Conservation (phyloP, 2,113 vertebrate genomes). For the Tricholaema leucomelas region DNA sequence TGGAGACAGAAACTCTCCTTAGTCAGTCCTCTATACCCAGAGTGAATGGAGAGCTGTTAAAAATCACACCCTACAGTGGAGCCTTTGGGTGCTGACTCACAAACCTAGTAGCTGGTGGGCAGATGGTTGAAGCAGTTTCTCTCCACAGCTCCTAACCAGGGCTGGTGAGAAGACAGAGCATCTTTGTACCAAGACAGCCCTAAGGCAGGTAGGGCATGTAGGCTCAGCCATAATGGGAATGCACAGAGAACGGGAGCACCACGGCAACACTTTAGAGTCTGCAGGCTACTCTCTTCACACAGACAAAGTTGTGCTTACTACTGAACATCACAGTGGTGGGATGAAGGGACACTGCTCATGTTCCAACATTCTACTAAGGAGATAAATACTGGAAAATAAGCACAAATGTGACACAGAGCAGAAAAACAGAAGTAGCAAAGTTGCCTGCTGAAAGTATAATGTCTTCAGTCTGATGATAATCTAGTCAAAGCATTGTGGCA, state of each 20-base stretch:
- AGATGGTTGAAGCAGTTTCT: neutral
- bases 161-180: neutral
- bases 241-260: neutral
- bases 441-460: neutral
- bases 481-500: neutral
- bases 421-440: neutral
- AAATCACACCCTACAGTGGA: neutral
- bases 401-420: neutral
- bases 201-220: neutral
- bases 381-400: neutral
- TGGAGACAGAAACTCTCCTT: neutral
- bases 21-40: neutral
- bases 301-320: neutral
- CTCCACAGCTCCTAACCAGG: neutral
- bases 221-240: accelerated
- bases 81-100: neutral
- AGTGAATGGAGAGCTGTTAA: too few relatives aligned
- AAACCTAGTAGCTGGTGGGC: accelerated
- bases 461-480: neutral
- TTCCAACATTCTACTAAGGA: neutral
- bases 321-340: too few relatives aligned
- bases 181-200: neutral
- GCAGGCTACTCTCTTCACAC: neutral
- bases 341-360: neutral
- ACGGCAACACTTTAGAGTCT: neutral